Base-by-base conservation (phyloP, 2,888 invertebrate genomes). In the Oegoconia quadripuncta region DNA sequence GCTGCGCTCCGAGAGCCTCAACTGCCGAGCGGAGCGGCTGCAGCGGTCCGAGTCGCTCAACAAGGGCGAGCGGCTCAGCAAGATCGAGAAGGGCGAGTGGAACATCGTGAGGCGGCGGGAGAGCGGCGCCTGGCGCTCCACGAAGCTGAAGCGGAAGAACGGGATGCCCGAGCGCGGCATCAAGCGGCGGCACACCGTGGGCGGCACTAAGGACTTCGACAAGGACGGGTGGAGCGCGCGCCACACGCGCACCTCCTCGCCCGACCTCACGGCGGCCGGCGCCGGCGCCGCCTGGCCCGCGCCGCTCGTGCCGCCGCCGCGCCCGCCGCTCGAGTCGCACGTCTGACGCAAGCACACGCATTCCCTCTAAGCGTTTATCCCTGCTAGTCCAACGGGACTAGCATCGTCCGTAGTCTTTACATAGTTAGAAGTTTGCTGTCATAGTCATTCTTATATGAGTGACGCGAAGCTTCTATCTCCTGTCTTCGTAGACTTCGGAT, bases 111-210 rank as follows among this genome's bases (percentile, higher is more conserved):
- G 91, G 59, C 83, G 91, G 32, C 88, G 92, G 34, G 92, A 91
- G 58, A 74, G 81, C 36, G 78, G 83, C 53, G 75, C 83, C 34
- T 81, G 81, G 68, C 89, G 90, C 55, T 81, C 88, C 52, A 89
- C 90, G 36, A 93, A 93, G 69, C 78, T 92, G 41, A 93, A 93
- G 75, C 82, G 93, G 50, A 93, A 93, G 78, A 93, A 92, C 73
- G 93, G 93, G 44, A 92, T 91, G 92, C 92, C 91, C n/a, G 93
- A 93, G 74, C 86, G 93, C 50, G 94, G 94, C 47, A 95, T 96
- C 62, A 96, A 96, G 78, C 90, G 97, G 28, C 89, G 97, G 17
- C 97, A 97, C 82, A 97, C 97, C 0, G 96, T 97, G 6, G 97
- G 97, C 46, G 97, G 97, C 37, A 95, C 95, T n/a, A 95, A 95